Base-by-base conservation (phyloP, 2,113 vertebrate species). In the Willisornis vidua region DNA sequence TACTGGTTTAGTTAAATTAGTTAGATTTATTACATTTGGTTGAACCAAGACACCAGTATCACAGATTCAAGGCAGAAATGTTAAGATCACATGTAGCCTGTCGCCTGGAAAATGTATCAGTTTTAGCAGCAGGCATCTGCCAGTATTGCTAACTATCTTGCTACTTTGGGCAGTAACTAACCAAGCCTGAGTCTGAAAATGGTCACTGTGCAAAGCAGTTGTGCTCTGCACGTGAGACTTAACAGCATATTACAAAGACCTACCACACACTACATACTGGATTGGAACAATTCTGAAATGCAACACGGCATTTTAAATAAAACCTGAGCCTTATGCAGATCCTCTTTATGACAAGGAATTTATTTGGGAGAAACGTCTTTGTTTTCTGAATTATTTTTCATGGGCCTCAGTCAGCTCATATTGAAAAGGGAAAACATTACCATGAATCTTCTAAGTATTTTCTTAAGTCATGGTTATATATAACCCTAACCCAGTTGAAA, bases 1-100 rank as follows among this genome's bases (percentile, higher is more conserved):
- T 65, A 87, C 31, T 33, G 51, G 11, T 85, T 96, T 85, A 81
- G 61, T 81, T 87, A 89, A 82, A 95, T 89, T 91, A 77, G 35
- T 75, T 81, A 49, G 31, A 85, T 72, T 89, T 78, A 81, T 63
- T 72, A 55, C 4, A 20, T 73, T 89, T 87, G 37, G 28, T 61
- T 82, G 81, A 94, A 94, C 31, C 29, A 58, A 78, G n/a, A 63
- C 49, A 94, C 65, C 18, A 43, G 25, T 54, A 65, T 66, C 28
- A 54, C 10, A 81, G 37, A 87, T n/a, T 57, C 28, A 51, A 73
- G 54, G 37, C 26, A 57, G 61, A 93, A 91, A 78, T 89, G 49
- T 89, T 78, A 84, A 87, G 14, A 19, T 57, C 57, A 68, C 5
- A 5, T 35, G 8, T 49, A 72, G 24, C 35, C 39, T 19, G 39